These are phyloP conservation scores for Epinephelus malabaricus DNA, from an alignment of 2,797 vertebrate genomes.

Conservation along the genomic window DNA sequence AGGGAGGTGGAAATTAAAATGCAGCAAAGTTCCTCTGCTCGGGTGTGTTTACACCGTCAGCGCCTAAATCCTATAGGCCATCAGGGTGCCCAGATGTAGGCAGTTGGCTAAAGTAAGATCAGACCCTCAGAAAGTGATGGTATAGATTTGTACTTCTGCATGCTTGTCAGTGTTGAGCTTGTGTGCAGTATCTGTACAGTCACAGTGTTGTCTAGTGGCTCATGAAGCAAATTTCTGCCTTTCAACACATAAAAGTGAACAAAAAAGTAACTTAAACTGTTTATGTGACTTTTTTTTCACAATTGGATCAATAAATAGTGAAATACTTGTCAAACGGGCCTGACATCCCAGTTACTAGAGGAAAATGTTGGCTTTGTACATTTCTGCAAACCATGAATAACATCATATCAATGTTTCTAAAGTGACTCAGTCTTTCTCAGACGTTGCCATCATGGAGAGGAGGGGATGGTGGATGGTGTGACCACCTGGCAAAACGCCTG, in stretches of 20 bases:
- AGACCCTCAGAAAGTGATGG: neutral
- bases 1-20: constrained; percentile 2
- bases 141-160: neutral
- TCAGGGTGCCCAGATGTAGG: neutral
- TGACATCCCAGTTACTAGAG: no score
- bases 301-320: neutral
- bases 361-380: no score
- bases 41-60: neutral
- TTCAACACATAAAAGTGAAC: neutral
- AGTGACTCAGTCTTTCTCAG: no score
- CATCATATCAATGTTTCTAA: no score
- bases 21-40: neutral
- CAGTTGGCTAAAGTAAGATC: neutral
- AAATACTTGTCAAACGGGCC: neutral
- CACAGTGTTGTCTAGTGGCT: neutral
- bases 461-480: no score
- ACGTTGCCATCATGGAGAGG: no score
- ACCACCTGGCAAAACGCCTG: no score
- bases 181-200: neutral
- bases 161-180: neutral
- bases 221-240: neutral
- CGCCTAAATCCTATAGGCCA: neutral
- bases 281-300: neutral
- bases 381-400: no score
- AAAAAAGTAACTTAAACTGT: neutral